Evolutionary conservation across 37 sponge, comb jelly and placozoan species (phyloP).

Genomic region (Crambe crambe): DNA sequence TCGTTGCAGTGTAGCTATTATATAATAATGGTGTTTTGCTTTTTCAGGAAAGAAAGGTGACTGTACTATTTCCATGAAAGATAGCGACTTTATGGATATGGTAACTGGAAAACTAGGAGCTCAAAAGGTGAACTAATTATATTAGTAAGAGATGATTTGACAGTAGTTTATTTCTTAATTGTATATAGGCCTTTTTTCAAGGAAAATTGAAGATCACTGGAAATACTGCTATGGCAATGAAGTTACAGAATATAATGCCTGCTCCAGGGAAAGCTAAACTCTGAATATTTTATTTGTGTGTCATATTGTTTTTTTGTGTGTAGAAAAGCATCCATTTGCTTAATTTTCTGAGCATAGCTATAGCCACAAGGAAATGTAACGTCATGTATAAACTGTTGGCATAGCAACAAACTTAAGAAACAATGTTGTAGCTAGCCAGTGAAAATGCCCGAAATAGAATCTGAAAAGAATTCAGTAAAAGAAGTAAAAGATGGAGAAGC

Average conservation of each 20-base stretch:
- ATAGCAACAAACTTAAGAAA: background rate
- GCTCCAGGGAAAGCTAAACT: constrained; percentile 67
- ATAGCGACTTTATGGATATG: constrained; percentile 81
- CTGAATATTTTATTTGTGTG: constrained; percentile 4
- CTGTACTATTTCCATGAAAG: constrained; percentile 79
- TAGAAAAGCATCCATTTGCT: background rate
- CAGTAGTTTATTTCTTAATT: too few species aligned
- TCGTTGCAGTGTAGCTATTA: background rate
- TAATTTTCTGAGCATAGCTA: too few species aligned
- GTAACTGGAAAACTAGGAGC: constrained; percentile 79
- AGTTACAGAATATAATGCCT: constrained; percentile 79
- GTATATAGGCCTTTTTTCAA: constrained; percentile 80
- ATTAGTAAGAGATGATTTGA: too few species aligned
- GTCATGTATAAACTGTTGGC: too few species aligned
- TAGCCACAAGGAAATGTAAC: too few species aligned
- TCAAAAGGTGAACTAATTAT: constrained; percentile 93
- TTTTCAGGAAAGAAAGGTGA: constrained; percentile 73
- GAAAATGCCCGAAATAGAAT: background rate
- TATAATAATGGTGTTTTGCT: background rate
- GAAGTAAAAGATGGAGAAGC: background rate
- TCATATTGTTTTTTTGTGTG: background rate
- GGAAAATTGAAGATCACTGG: constrained; percentile 94
- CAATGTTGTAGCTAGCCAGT: background rate
- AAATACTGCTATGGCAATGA: constrained; percentile 90
- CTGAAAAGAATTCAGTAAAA: background rate